phyloP scores from a whole-genome alignment of 1,140 invertebrate genomes.

The Gonatopus flavifemur region DNA sequence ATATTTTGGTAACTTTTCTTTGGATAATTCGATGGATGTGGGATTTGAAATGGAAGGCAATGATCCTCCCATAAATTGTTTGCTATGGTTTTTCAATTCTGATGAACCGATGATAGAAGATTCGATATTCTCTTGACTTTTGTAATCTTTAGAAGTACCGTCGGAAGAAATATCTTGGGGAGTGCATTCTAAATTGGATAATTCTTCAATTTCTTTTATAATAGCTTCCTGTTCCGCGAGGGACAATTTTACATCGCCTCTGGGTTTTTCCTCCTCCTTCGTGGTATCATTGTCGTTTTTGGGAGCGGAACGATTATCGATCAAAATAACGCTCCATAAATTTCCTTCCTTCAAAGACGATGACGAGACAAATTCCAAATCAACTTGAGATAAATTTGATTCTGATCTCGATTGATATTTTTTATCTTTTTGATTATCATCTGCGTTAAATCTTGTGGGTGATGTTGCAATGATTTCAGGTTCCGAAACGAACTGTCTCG shows the following conservation, averaged over 20 bases:
- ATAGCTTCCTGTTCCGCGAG: conserved; percentile 61
- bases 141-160: too few species aligned
- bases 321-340: conserved; percentile 45
- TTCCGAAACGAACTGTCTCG: conserved; percentile 46
- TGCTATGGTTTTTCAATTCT: too few species aligned
- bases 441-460: too few species aligned
- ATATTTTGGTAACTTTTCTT: too few species aligned
- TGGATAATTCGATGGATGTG: too few species aligned
- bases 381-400: conserved; percentile 3
- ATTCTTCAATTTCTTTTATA: conserved; percentile 62
- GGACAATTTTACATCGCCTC: conserved; percentile 53
- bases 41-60: too few species aligned
- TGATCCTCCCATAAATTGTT: too few species aligned
- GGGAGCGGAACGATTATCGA: conserved; percentile 41
- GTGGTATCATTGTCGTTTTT: conserved; percentile 2
- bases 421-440: not conserved
- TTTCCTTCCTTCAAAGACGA: too few species aligned
- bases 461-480: conserved; percentile 49
- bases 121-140: too few species aligned
- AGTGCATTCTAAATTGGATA: conserved; percentile 62
- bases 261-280: not conserved
- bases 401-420: conserved; percentile 1
- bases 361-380: too few species aligned
- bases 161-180: too few species aligned
- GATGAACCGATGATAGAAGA: too few species aligned